Evolutionary conservation across 2,888 invertebrate species (phyloP).

Genomic region (Pinctada fucata): DNA sequence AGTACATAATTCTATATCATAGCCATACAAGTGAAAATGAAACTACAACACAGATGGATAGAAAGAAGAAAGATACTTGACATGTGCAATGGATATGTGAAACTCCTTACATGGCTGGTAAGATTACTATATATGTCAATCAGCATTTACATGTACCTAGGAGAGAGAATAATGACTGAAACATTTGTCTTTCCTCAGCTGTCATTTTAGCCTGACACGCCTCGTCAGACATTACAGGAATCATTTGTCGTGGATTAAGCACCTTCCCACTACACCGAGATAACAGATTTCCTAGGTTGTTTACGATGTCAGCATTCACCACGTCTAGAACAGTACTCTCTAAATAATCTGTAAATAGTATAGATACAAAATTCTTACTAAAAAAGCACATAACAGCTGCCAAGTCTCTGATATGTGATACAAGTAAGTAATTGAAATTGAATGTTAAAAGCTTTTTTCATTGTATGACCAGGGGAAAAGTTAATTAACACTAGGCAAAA

Average conservation of each 20-base stretch:
- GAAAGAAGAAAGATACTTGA: no score
- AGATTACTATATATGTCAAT: no score
- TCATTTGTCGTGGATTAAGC: constrained; percentile 87
- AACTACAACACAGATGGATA: no score
- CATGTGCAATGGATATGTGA: no score
- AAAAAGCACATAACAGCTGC: not conserved
- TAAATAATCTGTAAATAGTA: constrained; percentile 85
- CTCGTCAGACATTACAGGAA: constrained; percentile 80
- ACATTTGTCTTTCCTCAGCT: constrained; percentile 76
- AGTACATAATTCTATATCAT: no score
- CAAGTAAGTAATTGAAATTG: no score
- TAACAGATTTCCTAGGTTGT: constrained; percentile 93
- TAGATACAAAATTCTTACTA: not conserved
- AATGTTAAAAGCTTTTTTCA: no score
- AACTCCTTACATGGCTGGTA: no score
- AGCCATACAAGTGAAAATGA: no score
- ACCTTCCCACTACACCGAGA: constrained; percentile 86
- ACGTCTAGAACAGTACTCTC: constrained; percentile 85
- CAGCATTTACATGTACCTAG: constrained; percentile 72
- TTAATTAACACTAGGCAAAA: no score
- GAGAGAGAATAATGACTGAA: constrained; percentile 80
- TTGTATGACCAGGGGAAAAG: no score
- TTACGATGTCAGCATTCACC: constrained; percentile 92
- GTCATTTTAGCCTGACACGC: constrained; percentile 65
- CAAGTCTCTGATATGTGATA: not conserved